Base-by-base conservation (phyloP, 2,797 vertebrate genomes). In the Mastacembelus armatus region DNA sequence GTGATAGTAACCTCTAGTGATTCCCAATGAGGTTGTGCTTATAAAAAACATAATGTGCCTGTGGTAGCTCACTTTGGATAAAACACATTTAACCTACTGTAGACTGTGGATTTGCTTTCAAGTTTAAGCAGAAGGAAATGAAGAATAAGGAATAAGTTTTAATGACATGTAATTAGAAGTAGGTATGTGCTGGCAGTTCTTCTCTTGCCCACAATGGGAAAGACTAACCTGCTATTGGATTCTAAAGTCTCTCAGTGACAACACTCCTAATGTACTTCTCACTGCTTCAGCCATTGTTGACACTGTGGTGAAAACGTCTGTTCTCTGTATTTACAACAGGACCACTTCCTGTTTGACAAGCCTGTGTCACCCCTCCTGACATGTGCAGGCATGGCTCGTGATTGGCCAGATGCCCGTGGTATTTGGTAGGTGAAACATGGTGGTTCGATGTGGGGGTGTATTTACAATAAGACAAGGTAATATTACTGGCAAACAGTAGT, bases 261-360 rank as follows among this genome's bases (percentile, higher is more conserved):
- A 32, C 11, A 36, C 29, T 21, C n/a, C n/a, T n/a, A n/a, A n/a
- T n/a, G n/a, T n/a, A 44, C 38, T 26, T 45, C 38, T 35, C 33
- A 21, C 42, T 45, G 19, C 15, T 55, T 12, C 26, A 39, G 56
- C 39, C 45, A 49, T 54, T 62, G 45, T 54, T 70, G 26, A 6
- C 22, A 36, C 43, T 49, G 18, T 61, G 24, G 58, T 14, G 43
- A 38, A 56, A 49, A 42, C 6, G 1, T 40, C 2, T 29, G 7
- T 35, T 75, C 12, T 76, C 29, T 80, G 11, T 80, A 5, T 82
- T 58, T 33, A 10, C 30, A 24, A 22, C 56, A 98, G 97, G 97
- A 98, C 79, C 97, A 98, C 86, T 98, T 98, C 90, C 93, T 98
- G 78, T 98, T 98, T 36, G 97, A 98, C 89, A 99, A 98, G 76